A percentile compares a stretch with the other conserved stretches of the same genome.
Conservation (phyloP, 2,888 invertebrate genomes). For the Dascillus cervinus region DNA sequence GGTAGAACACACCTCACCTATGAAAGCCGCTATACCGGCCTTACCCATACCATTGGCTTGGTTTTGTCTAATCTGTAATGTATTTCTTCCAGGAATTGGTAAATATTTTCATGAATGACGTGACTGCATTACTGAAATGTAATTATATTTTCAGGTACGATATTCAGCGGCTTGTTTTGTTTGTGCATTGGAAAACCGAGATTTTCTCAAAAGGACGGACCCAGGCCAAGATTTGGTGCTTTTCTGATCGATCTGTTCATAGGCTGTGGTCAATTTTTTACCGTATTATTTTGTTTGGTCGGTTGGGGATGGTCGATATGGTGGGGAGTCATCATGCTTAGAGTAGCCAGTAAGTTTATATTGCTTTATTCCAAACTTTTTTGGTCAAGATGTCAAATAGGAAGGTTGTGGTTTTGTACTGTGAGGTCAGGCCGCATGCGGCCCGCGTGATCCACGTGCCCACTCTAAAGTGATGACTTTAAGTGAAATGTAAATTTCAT, state of each 20-base stretch:
- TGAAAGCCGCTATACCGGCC: constrained; percentile 88
- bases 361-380: too few species aligned
- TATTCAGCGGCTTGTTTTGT: constrained; percentile 82
- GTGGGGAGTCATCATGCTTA: constrained; percentile 93
- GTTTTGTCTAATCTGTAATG: constrained; percentile 78
- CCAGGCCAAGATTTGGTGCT: constrained; percentile 68
- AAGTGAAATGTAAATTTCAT: too few species aligned
- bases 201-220: constrained; percentile 73
- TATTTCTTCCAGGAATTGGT: constrained; percentile 74
- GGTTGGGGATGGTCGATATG: constrained; percentile 99
- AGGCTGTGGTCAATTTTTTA: constrained; percentile 84
- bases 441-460: too few species aligned
- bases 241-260: constrained; percentile 80
- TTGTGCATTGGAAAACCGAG: constrained; percentile 84
- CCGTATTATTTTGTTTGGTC: constrained; percentile 87
- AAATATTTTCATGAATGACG: too few species aligned
- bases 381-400: too few species aligned
- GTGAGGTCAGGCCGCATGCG: too few species aligned
- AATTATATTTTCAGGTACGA: constrained; percentile 61
- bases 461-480: too few species aligned
- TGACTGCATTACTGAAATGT: too few species aligned
- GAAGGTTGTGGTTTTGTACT: too few species aligned
- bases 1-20: constrained; percentile 76
- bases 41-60: constrained; percentile 80
- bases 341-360: constrained; percentile 71